Base-by-base conservation (phyloP, 1,140 invertebrate genomes). In the Tetramorium parvispinum region DNA sequence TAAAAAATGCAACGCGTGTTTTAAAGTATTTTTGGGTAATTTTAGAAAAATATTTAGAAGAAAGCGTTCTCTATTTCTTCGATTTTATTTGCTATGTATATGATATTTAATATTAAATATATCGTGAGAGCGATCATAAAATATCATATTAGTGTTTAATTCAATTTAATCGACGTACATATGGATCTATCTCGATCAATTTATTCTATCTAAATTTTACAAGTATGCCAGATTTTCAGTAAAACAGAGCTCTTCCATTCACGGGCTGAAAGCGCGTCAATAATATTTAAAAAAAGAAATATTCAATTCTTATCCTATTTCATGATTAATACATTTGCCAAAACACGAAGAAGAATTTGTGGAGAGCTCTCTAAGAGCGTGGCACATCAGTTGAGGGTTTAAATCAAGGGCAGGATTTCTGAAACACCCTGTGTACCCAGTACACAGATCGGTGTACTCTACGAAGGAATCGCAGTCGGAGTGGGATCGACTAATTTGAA, bases 401-500 rank as follows among this genome's bases (percentile, higher is more conserved):
- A 83, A 83, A 83, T 83, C 40, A 83, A 73, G 53, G 40, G 16
- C 55, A 59, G 79, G 53, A 24, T 83, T 73, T 73, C 68, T 59
- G 66, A 40, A 73, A 82, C 78, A 82, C 37, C 66, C 53, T 82
- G 24, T 73, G 66, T 55, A 73, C 18, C 24, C 66, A 7, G 21
- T 71, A 82, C 37, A 73, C 66, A 73, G 51, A 73, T 71, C 40
- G 40, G 53, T 68, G 66, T 87, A 76, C 24, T 51, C 37, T 68
- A 10, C 73, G 53, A 79, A 88, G 75, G 71, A 79, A 53, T 59
- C 85, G 66, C 53, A 70, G 27, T n/a, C 37, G 85, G 85, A 61
- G 53, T 37, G 27, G 76, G 24, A 65, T 57, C 83, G 85, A 86
- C 76, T 88, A 78, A 93, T 91, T 93, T 91, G 79, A 92, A 93